phyloP scores from a whole-genome alignment of 2,113 vertebrate genomes.

The Channa maculata region DNA sequence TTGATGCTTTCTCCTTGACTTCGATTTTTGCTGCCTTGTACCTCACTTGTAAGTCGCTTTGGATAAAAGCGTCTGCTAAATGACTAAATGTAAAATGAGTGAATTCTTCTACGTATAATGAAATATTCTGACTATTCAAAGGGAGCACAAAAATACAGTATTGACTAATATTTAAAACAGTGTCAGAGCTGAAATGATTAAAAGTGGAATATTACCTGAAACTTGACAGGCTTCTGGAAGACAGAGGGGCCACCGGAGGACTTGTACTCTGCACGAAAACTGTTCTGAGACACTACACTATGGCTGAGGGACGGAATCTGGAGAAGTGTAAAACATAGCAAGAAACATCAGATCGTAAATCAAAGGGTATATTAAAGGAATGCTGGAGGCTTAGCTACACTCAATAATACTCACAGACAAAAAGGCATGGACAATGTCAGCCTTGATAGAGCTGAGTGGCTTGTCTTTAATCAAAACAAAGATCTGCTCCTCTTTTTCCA shows the following conservation, averaged over 20 bases:
- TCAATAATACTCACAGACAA: slow-evolving; percentile 85
- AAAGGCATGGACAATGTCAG: slow-evolving; percentile 94
- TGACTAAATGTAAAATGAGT: too few species aligned
- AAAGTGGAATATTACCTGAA: slow-evolving; percentile 78
- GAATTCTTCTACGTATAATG: too few species aligned
- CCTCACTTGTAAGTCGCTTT: too few species aligned
- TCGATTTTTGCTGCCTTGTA: too few species aligned
- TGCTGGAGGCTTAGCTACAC: too few species aligned
- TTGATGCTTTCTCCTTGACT: too few species aligned
- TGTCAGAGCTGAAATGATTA: not conserved
- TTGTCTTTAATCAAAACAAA: slow-evolving; percentile 92
- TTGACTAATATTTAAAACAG: too few species aligned
- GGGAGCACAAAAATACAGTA: too few species aligned
- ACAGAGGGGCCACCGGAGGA: slow-evolving; percentile 90
- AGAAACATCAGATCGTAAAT: not conserved
- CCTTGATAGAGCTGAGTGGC: slow-evolving; percentile 95
- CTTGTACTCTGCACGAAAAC: slow-evolving; percentile 94
- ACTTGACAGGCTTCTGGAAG: slow-evolving; percentile 95
- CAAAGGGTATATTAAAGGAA: not conserved
- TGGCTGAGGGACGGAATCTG: slow-evolving; percentile 94
- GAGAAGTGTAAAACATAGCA: not conserved
- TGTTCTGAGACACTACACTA: slow-evolving; percentile 94
- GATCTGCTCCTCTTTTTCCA: slow-evolving; percentile 95
- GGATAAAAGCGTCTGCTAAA: too few species aligned
- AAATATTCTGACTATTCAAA: too few species aligned